Base-by-base conservation (phyloP, 23 tunicate species). In the Phallusia fumigata region DNA sequence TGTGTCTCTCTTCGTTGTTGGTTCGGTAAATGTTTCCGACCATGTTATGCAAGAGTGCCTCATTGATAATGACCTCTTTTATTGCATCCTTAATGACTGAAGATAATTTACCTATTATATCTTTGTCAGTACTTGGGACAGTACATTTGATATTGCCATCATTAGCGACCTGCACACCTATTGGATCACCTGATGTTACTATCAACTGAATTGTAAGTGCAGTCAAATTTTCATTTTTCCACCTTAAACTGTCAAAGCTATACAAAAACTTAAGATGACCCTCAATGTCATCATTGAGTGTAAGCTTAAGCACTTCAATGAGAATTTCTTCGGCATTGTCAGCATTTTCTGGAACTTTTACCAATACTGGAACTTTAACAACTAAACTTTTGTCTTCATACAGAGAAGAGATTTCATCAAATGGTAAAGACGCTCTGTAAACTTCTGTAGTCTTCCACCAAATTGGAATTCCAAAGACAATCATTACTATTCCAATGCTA, bases 401-500 rank as follows among this genome's bases (percentile, higher is more conserved):
- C n/a, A 95, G 52, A 24, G 64, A n/a, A 10, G 40, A 15, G 24
- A 97, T 91, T 65, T 88, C 91, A 75, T 78, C 80, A 81, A 90
- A 92, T 0, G 99, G 97, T 5, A 97, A 75, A 32, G 36, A 81
- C 35, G 94, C 93, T 49, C 99, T 72, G 65, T 92, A 88, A 35
- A 97, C 97, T 83, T 88, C 90, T 0, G 99, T 97, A 11, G 97
- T 97, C 36, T 92, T 89, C 97, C 97, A 97, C 99, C 99, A 97
- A 35, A 97, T 47, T 0, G 99, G 99, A 36, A 97, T 53, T 24
- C 97, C 94, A 49, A 92, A 32, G 8, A 76, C 82, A 30, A 94
- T 31, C 35, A 92, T 82, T 13, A 94, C 50, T 30, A 83, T 32
- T 21, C 91, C 83, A 30, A 89, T 65, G 32, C 84, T 28, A 49